These are phyloP conservation scores for Cartodere bifasciata DNA, from an alignment of 2,888 invertebrate species.

Conservation along the genomic window DNA sequence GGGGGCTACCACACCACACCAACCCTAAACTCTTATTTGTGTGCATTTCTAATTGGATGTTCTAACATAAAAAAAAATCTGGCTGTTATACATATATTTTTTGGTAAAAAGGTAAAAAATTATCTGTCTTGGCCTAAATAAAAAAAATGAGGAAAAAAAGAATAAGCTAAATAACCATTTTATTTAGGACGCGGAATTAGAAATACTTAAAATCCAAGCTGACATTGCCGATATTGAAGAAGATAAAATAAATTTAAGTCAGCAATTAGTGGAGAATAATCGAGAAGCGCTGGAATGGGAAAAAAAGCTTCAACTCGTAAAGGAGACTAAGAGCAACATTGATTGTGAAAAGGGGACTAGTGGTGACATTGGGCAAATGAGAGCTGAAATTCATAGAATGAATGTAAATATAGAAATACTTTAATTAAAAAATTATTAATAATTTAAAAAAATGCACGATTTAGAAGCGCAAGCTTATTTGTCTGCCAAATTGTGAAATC, in stretches of 20 bases:
- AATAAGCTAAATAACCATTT: too few relatives aligned
- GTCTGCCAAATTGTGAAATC: too few relatives aligned
- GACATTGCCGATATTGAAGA: conserved; percentile 52
- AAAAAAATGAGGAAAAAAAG: too few relatives aligned
- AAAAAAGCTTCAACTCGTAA: conserved; percentile 59
- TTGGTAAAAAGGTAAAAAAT: too few relatives aligned
- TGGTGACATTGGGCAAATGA: conserved; percentile 67
- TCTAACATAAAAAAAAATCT: too few relatives aligned
- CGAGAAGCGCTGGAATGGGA: conserved; percentile 70
- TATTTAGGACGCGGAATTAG: conserved; percentile 52
- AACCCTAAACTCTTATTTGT: too few relatives aligned
- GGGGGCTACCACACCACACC: too few relatives aligned
- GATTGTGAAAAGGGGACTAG: conserved; percentile 49
- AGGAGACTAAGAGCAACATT: conserved; percentile 56
- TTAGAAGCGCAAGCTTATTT: too few relatives aligned
- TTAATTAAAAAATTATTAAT: not conserved
- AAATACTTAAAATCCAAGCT: conserved; percentile 51
- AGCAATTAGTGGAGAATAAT: conserved; percentile 48
- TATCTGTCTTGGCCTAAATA: too few relatives aligned
- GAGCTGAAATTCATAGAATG: conserved; percentile 73
- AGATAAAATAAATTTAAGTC: conserved; percentile 51
- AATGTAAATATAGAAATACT: conserved; percentile 51
- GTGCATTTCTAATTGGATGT: too few relatives aligned
- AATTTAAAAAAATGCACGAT: not conserved
- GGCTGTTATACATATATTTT: too few relatives aligned